Evolutionary conservation across 2,888 invertebrate genomes (phyloP), one percentile per base, ranked within the genome.

Genomic region (Dysmachus trigonus): DNA sequence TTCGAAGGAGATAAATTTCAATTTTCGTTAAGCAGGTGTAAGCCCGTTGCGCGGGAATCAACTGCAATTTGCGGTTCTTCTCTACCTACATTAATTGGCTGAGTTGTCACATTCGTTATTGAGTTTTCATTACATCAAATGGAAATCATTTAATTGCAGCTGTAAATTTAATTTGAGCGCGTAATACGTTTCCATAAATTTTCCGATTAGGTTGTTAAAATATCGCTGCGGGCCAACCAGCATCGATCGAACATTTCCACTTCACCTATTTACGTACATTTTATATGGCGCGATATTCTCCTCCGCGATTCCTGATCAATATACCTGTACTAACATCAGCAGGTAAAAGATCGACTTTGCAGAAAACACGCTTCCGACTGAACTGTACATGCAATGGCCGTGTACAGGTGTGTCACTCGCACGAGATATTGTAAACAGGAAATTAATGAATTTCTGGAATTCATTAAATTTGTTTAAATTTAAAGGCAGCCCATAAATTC

Each of bases 11-110:
- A 82, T 82, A 82, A 82, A 82, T 82, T 82, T 82, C 53, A 81
- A 53, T 81, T 81, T n/a, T 51, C 51, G 51, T 81, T 81, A 38
- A 81, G 82, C 82, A 82, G 82, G 82, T 82, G 62, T 62, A 82
- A 82, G 53, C 33, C 33, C 62, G 18, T 82, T 82, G 10, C 35
- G 62, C 62, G 10, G 31, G 62, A n/a, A 10, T 71, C 27, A 18
- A 82, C 82, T 35, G 31, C 33, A 41, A 62, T 33, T 27, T 35
- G 47, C 38, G 81, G 10, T 77, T 41, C 77, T 35, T n/a, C 27
- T 41, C 38, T 77, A 18, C 47, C 15, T 47, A 15, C 51, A 62
- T 62, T 62, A 62, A 82, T 71, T 33, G 62, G 82, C 35, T 35
- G 15, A 71, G 62, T 62, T 82, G 82, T 62, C 82, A 31, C 53